Conservation (phyloP, 2,797 vertebrate species). For the Taeniopygia guttata region DNA sequence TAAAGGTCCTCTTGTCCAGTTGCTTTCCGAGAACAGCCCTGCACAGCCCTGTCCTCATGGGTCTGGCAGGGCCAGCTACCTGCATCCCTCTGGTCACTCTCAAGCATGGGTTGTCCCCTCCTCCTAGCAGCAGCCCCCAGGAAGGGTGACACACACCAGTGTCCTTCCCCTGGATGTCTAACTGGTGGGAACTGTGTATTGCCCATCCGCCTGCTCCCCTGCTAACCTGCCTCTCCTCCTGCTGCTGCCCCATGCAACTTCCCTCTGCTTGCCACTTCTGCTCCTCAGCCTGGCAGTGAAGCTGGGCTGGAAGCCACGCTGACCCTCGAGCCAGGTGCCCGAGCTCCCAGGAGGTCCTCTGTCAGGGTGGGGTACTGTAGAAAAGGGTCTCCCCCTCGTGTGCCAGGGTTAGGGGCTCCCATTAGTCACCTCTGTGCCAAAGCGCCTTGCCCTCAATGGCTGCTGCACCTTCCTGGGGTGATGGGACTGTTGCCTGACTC, state of each 20-base stretch:
- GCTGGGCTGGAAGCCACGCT: constrained; percentile 30
- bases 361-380: not conserved
- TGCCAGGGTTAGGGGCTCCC: not conserved
- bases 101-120: rapidly evolving
- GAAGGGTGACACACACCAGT: not conserved
- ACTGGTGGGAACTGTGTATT: rapidly evolving
- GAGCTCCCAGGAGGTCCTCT: not conserved
- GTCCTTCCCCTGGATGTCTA: not conserved
- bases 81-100: not conserved
- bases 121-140: not conserved
- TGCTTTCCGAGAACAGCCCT: not conserved
- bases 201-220: not conserved
- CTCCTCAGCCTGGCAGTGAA: not conserved
- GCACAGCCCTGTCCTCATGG: rapidly evolving
- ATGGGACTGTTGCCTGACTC: not conserved
- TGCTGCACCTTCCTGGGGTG: constrained; percentile 52
- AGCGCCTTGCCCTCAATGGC: not conserved
- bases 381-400: not conserved
- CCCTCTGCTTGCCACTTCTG: not conserved
- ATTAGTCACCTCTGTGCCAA: not conserved
- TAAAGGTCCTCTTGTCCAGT: not conserved
- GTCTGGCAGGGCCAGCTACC: not conserved
- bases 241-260: rapidly evolving
- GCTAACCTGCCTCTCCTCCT: not conserved
- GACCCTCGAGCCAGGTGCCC: not conserved